Evolutionary conservation across 2,888 invertebrate species (phyloP).

Genomic region (Noctuana brunneofusca): DNA sequence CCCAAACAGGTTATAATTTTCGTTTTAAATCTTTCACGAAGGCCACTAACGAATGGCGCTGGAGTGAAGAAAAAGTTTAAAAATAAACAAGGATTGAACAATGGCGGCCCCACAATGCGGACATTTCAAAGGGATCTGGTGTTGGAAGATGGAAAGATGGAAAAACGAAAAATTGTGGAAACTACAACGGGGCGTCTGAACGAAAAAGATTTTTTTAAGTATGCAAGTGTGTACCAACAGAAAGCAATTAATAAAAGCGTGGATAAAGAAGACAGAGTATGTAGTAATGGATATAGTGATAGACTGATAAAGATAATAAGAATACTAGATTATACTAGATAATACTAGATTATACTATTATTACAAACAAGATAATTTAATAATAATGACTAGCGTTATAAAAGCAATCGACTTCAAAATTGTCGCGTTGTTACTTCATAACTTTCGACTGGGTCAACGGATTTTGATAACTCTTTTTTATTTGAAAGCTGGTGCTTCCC

Average conservation of each 20-base stretch:
- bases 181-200: conserved; percentile 7
- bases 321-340: no score
- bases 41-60: conserved; percentile 49
- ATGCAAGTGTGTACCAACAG: background rate
- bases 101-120: conserved; percentile 50
- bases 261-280: background rate
- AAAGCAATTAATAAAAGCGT: background rate
- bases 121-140: conserved; percentile 50
- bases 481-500: no score
- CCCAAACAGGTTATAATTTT: conserved; percentile 34
- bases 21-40: conserved; percentile 38
- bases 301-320: background rate
- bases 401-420: no score
- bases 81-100: conserved; percentile 53
- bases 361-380: no score
- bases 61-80: conserved; percentile 47
- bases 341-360: no score
- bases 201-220: background rate
- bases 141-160: conserved; percentile 42
- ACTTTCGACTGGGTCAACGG: no score
- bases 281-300: no score
- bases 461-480: no score
- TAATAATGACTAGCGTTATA: no score
- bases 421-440: no score
- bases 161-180: conserved; percentile 38